These are phyloP conservation scores for Drosophila guanche DNA, from an alignment of 1,140 invertebrate genomes.

Conservation along the genomic window DNA sequence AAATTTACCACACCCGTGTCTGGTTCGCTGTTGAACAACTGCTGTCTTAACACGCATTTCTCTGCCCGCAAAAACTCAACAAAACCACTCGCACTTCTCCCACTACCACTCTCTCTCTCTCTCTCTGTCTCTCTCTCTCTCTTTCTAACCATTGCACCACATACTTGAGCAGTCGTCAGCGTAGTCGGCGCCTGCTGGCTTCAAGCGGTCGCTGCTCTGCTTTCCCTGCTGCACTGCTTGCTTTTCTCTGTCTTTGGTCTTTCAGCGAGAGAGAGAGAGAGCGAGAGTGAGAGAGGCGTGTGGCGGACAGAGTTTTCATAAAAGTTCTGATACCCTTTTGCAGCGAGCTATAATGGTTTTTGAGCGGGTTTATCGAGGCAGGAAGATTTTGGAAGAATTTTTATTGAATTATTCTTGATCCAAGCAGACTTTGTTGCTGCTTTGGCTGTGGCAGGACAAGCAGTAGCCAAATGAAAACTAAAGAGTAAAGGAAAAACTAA, in stretches of 20 bases:
- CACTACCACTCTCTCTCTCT: not conserved
- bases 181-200: constrained; percentile 43
- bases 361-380: too few relatives aligned
- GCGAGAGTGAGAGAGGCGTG: not conserved
- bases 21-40: constrained; percentile 72
- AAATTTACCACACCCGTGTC: constrained; percentile 80
- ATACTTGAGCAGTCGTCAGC: constrained; percentile 15
- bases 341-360: too few relatives aligned
- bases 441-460: too few relatives aligned
- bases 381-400: too few relatives aligned
- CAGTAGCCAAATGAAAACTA: too few relatives aligned
- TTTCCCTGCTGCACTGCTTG: constrained; percentile 16
- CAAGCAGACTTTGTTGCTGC: too few relatives aligned
- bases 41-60: constrained; percentile 69
- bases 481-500: too few relatives aligned
- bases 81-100: constrained; percentile 49
- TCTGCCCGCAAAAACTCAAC: too few relatives aligned
- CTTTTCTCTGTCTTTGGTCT: constrained; percentile 10
- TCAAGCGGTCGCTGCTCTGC: constrained; percentile 26
- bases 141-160: constrained; percentile 23
- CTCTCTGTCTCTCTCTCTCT: too few relatives aligned
- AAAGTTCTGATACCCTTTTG: constrained; percentile 29
- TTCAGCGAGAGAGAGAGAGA: too few relatives aligned
- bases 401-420: too few relatives aligned
- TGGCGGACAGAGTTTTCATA: not conserved